Conservation (phyloP, 2,888 invertebrate species). For the Agonopterix arenella region DNA sequence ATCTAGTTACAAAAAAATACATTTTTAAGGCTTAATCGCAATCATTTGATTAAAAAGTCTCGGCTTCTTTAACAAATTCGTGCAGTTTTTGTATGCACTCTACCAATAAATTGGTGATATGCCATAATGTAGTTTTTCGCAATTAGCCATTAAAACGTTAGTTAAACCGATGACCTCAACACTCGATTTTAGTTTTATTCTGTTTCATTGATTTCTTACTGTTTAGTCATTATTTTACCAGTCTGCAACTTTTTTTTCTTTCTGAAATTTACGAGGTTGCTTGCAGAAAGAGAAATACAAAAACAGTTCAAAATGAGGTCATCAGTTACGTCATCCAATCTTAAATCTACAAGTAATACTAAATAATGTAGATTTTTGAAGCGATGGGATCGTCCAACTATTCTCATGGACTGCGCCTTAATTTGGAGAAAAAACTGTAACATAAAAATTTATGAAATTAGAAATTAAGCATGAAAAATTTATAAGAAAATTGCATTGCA, state of each 20-base stretch:
- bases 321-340: background rate
- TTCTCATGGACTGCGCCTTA: constrained; percentile 59
- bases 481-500: background rate
- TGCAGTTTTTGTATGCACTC: no score
- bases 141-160: background rate
- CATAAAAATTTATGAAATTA: background rate
- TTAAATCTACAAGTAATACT: constrained; percentile 3
- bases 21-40: no score
- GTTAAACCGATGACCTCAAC: background rate
- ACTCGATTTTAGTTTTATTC: background rate
- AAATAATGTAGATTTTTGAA: constrained; percentile 9
- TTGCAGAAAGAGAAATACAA: no score
- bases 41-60: no score
- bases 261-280: no score
- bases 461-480: background rate
- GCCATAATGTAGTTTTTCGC: background rate
- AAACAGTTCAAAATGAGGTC: no score
- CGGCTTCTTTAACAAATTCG: no score
- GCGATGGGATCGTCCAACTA: constrained; percentile 12
- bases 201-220: background rate
- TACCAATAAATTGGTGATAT: background rate
- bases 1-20: no score
- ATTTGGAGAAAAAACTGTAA: constrained; percentile 65
- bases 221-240: no score
- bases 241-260: no score